Percentiles rank a stretch among this genome's conserved stretches.
Conservation (phyloP, 2,888 invertebrate genomes). For the Drosophila conformis region DNA sequence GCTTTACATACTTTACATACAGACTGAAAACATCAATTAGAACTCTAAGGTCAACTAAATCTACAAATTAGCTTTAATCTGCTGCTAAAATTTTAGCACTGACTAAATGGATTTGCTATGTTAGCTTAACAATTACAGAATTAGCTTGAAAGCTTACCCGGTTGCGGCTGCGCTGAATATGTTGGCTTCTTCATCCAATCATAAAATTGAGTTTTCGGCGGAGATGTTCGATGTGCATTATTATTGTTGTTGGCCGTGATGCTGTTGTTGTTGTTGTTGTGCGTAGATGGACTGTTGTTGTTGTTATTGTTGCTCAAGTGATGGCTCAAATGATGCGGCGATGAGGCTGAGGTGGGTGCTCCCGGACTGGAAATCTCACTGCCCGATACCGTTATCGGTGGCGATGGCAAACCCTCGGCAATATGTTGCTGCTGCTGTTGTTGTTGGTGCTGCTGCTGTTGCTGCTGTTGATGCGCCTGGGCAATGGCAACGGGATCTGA, state of each 20-base stretch:
- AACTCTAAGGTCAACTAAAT: neutral
- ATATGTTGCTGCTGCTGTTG: conserved; percentile 67
- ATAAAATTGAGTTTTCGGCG: conserved; percentile 91
- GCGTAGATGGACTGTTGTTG: conserved; percentile 67
- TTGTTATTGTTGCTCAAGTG: conserved; percentile 77
- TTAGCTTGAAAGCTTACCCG: conserved; percentile 87
- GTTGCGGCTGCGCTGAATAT: conserved; percentile 93
- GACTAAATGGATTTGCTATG: neutral
- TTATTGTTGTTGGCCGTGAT: conserved; percentile 75
- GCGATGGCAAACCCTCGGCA: conserved; percentile 86
- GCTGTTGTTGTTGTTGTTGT: conserved; percentile 66
- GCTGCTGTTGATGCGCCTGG: conserved; percentile 44
- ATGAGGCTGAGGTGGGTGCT: conserved; percentile 83
- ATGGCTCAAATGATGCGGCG: conserved; percentile 84
- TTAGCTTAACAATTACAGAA: neutral
- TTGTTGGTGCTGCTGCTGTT: conserved; percentile 40
- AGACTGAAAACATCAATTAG: neutral
- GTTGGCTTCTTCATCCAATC: conserved; percentile 97
- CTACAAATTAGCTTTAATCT: neutral
- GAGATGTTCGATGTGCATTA: conserved; percentile 85
- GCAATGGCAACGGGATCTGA: conserved; percentile 49
- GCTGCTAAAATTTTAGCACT: neutral
- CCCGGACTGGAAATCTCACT: conserved; percentile 88
- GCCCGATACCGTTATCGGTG: conserved; percentile 86
- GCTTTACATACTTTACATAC: neutral